Evolutionary conservation across 2,888 invertebrate species (phyloP).

Genomic region (Onthophagus sagittarius): DNA sequence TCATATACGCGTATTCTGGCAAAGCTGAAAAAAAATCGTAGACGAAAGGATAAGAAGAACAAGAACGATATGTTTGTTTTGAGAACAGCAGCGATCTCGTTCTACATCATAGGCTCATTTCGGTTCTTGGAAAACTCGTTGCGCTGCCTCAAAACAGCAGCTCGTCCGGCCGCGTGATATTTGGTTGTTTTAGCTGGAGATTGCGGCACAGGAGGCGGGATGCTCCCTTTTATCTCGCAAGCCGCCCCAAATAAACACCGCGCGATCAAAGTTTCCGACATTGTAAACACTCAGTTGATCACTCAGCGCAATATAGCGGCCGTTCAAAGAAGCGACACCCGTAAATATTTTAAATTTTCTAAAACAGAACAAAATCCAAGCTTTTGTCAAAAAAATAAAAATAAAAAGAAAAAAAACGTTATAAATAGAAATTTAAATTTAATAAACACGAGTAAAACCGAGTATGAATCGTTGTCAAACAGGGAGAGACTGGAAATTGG

Average conservation of each 20-base stretch:
- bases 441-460: not conserved
- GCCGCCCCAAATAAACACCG: constrained; percentile 22
- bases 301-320: constrained; percentile 23
- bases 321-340: constrained; percentile 21
- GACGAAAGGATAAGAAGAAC: not conserved
- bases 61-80: constrained; percentile 1
- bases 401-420: too few species aligned
- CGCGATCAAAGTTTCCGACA: constrained; percentile 20
- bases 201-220: constrained; percentile 18
- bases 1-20: constrained; percentile 17
- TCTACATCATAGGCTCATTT: not conserved
- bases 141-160: constrained; percentile 21
- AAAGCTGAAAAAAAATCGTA: constrained; percentile 9
- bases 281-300: constrained; percentile 26
- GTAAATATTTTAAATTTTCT: constrained; percentile 22
- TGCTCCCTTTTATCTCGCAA: constrained; percentile 1
- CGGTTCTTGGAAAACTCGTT: constrained; percentile 23
- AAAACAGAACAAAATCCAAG: not conserved
- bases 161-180: constrained; percentile 11
- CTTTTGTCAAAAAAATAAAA: not conserved
- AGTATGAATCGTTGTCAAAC: not conserved
- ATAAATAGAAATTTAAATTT: not conserved
- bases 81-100: not conserved
- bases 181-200: constrained; percentile 26
- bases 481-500: not conserved